These are phyloP conservation scores for Ianthella basta DNA, from an alignment of 37 sponge, comb jelly and placozoan species.

Conservation along the genomic window DNA sequence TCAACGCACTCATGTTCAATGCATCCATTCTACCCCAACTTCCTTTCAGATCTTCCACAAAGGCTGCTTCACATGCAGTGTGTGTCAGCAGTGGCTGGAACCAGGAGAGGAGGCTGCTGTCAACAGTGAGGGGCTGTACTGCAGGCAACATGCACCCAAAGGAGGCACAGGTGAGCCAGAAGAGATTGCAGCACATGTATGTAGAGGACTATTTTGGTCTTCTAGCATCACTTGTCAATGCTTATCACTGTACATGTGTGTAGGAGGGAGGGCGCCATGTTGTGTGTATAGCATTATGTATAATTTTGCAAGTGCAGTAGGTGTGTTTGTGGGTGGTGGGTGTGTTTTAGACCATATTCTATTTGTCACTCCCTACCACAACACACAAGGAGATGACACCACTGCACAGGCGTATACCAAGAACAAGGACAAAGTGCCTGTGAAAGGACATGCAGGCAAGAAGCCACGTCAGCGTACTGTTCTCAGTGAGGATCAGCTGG, in stretches of 20 bases:
- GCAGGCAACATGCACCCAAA: conserved; percentile 9
- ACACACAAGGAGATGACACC: neutral
- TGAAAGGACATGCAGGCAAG: conserved; percentile 49
- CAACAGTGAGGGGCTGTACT: conserved; percentile 53
- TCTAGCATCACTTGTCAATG: neutral
- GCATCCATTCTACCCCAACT: too few relatives aligned
- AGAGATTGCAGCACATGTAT: neutral
- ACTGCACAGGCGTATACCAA: neutral
- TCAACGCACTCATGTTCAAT: too few relatives aligned
- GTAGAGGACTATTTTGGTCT: conserved; percentile 22
- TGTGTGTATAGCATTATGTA: conserved; percentile 20
- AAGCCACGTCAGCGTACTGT: conserved; percentile 91
- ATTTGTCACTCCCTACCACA: neutral
- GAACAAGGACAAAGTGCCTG: neutral
- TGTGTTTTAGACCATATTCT: too few relatives aligned
- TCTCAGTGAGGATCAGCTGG: conserved; percentile 92
- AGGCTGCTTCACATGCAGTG: conserved; percentile 77
- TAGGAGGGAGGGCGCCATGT: neutral
- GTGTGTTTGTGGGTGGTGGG: conserved; percentile 24
- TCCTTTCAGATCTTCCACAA: conserved; percentile 60
- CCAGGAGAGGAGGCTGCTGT: conserved; percentile 73
- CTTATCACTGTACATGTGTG: neutral
- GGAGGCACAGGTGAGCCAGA: neutral
- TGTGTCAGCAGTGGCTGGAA: conserved; percentile 51
- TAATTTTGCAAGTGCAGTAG: conserved; percentile 8